Percentiles rank a stretch among this genome's conserved stretches.
Conservation (phyloP, 2,888 invertebrate genomes). For the Lottia gigantea region DNA sequence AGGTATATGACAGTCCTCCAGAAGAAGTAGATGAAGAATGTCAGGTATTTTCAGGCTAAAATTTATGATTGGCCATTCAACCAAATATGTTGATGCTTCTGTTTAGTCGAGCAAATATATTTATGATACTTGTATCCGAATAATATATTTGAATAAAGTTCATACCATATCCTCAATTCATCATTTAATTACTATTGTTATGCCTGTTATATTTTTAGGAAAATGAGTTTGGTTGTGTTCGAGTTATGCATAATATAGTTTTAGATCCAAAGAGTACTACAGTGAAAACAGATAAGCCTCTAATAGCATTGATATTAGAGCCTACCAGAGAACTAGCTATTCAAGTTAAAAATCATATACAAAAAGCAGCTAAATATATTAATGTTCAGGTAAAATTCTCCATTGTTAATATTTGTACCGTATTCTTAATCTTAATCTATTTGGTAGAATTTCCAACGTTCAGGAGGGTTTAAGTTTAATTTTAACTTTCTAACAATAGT, state of each 20-base stretch:
- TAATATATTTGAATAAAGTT: too few relatives aligned
- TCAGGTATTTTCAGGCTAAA: too few relatives aligned
- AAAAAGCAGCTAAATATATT: conserved; percentile 81
- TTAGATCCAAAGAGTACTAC: conserved; percentile 27
- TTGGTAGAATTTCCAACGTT: too few relatives aligned
- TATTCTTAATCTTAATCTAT: too few relatives aligned
- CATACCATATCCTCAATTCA: too few relatives aligned
- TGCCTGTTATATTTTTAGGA: conserved; percentile 28
- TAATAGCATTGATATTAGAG: conserved; percentile 83
- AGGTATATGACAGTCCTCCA: conserved; percentile 28
- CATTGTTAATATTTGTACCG: too few relatives aligned
- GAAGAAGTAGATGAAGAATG: conserved; percentile 16
- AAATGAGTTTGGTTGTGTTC: conserved; percentile 49
- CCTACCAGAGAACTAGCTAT: conserved; percentile 97
- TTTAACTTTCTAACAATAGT: too few relatives aligned
- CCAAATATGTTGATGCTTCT: too few relatives aligned
- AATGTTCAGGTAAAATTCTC: conserved; percentile 74
- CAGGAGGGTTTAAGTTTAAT: too few relatives aligned
- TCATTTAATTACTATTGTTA: background rate
- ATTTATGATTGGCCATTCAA: too few relatives aligned
- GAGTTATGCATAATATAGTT: conserved; percentile 49
- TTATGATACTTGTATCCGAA: background rate
- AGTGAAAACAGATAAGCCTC: conserved; percentile 24
- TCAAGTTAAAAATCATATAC: conserved; percentile 89
- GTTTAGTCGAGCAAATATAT: background rate